Evolutionary conservation across 2,113 vertebrate genomes (phyloP).

Genomic region (Varanus salvator): DNA sequence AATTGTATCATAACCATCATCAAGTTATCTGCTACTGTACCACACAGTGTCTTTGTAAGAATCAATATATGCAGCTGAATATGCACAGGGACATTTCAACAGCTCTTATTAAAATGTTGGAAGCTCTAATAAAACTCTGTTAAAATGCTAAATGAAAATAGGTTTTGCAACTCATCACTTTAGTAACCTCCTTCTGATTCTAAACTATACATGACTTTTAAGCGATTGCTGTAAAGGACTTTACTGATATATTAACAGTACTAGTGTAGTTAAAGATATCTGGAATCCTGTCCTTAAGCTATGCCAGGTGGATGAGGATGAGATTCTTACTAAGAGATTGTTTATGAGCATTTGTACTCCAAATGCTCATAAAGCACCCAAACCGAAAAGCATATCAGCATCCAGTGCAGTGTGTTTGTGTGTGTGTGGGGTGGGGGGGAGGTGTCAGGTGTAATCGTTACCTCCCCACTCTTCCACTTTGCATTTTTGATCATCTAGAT

Average conservation of each 20-base stretch:
- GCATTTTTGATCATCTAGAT: too few relatives aligned
- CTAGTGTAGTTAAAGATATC: not conserved
- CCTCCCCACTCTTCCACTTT: too few relatives aligned
- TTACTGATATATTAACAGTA: not conserved
- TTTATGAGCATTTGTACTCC: too few relatives aligned
- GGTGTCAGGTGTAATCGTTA: too few relatives aligned
- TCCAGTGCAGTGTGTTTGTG: too few relatives aligned
- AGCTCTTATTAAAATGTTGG: constrained; percentile 39
- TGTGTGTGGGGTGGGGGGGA: too few relatives aligned
- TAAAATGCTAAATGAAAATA: constrained; percentile 21
- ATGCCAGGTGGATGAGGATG: not conserved
- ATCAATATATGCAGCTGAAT: constrained; percentile 40
- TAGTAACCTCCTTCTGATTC: not conserved
- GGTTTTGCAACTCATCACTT: not conserved
- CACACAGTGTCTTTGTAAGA: not conserved
- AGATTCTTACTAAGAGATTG: not conserved
- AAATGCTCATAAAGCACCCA: too few relatives aligned
- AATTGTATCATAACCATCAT: constrained; percentile 8
- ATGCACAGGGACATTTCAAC: constrained; percentile 35
- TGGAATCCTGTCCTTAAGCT: not conserved
- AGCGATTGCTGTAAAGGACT: not conserved
- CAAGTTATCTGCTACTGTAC: not conserved
- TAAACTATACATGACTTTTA: not conserved
- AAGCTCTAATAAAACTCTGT: not conserved
- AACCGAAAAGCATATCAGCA: too few relatives aligned